Evolutionary conservation across 2,113 vertebrate species (phyloP), one percentile per base, ranked within the genome.

Genomic region (Menidia beryllina): DNA sequence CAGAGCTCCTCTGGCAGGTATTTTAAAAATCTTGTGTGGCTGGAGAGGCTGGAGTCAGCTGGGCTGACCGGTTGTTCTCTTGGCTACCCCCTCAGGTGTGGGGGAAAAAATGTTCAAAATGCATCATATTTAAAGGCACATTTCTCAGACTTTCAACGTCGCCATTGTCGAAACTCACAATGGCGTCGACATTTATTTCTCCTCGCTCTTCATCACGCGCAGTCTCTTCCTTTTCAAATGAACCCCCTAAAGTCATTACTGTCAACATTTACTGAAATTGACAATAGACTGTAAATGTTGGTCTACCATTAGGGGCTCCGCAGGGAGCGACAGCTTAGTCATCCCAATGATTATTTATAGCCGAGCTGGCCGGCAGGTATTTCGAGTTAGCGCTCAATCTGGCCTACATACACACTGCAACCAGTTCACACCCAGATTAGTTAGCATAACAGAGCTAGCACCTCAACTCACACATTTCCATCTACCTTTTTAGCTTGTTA

Each of bases 281-380:
- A 24, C 23, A 38, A 17, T 2, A 45, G 41, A 51, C 48, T 21
- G 56, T n/a, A 7, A 51, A 20, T 0, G 5, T 23, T 26, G 48
- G 20, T 13, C 17, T 24, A 38, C 54, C 26, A 4, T 34, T 30
- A 30, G 24, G 38, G 53, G 52, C 30, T 41, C 41, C 67, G 77
- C 52, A 60, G 51, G 53, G 56, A 75, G 13, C 54, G 67, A 77
- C 74, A 83, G 69, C 70, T 21, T 38, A n/a, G 61, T 79, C 70
- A 77, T 43, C 67, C 63, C 60, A 8, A 24, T 53, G 39, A 66
- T 65, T 86, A 86, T 86, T 73, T 87, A 79, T 82, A 87, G 65
- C 57, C 11, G 26, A 47, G 45, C 51, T 26, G 51, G 75, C 55
- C 73, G 72, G 73, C 20, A 71, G 64, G 39, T 36, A n/a, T 57